phyloP scores from a whole-genome alignment of 2,888 invertebrate genomes.

The Hipparchia semele region DNA sequence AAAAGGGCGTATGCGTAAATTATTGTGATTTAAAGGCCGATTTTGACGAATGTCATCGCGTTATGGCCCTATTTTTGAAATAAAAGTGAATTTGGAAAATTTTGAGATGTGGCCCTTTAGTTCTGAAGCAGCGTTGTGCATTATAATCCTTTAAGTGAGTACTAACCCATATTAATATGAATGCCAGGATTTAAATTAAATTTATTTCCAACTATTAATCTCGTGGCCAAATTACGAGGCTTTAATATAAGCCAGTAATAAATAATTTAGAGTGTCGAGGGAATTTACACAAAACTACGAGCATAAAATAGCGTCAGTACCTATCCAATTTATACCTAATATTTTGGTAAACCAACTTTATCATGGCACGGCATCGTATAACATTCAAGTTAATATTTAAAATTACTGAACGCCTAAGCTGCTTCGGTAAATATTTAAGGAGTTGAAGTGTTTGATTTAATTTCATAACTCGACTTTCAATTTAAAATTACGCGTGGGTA shows the following conservation, averaged over 20 bases:
- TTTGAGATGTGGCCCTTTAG: too few relatives aligned
- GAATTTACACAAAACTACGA: conserved; percentile 9
- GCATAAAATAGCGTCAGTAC: conserved; percentile 17
- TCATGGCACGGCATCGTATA: conserved; percentile 5
- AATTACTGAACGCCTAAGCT: background rate
- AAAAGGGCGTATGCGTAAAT: too few relatives aligned
- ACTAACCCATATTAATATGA: background rate
- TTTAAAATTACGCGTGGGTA: background rate
- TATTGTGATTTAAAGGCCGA: too few relatives aligned
- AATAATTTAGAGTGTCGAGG: conserved; percentile 2
- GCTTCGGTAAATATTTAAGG: background rate
- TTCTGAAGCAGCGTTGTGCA: too few relatives aligned
- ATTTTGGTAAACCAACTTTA: conserved; percentile 16
- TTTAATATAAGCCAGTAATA: conserved; percentile 17
- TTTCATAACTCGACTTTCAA: background rate
- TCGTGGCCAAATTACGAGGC: conserved; percentile 3
- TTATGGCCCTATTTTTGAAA: too few relatives aligned
- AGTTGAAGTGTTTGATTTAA: background rate
- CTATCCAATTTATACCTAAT: conserved; percentile 20
- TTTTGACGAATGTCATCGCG: too few relatives aligned
- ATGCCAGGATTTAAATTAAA: background rate
- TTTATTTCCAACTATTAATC: conserved; percentile 4
- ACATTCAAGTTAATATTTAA: conserved; percentile 4
- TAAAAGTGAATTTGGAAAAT: too few relatives aligned
- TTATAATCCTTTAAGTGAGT: too few relatives aligned